Evolutionary conservation across 2,113 vertebrate species (phyloP).

Genomic region (Scopus umbretta): DNA sequence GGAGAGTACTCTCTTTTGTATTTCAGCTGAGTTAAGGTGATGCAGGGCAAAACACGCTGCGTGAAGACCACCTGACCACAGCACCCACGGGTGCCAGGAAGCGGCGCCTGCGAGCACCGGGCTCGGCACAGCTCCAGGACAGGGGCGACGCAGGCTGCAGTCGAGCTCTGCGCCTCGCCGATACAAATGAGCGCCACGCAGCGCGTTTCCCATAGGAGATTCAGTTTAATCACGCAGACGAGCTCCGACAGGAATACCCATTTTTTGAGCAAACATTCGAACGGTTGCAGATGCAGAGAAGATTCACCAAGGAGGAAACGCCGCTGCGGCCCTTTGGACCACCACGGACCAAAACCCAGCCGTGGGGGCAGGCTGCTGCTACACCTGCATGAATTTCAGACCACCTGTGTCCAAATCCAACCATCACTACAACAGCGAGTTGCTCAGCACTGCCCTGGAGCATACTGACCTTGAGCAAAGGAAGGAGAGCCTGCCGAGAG

Average conservation of each 20-base stretch:
- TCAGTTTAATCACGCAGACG: background rate
- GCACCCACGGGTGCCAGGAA: background rate
- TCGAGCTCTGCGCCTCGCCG: background rate
- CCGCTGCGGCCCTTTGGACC: background rate
- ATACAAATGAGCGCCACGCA: rapidly evolving
- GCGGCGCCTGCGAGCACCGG: rapidly evolving
- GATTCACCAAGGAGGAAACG: background rate
- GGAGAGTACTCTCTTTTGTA: background rate
- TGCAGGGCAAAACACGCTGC: background rate
- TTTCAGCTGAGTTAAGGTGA: background rate
- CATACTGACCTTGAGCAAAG: rapidly evolving
- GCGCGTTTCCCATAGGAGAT: background rate
- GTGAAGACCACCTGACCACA: background rate
- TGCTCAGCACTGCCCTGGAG: background rate
- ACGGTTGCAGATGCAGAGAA: background rate
- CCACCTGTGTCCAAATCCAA: background rate
- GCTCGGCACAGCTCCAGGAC: background rate
- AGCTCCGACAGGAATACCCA: background rate
- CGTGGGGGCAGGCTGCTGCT: rapidly evolving
- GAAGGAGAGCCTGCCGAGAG: background rate
- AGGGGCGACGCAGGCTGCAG: too few species aligned
- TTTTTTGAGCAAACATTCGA: background rate
- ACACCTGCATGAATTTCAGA: background rate
- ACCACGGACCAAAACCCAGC: background rate
- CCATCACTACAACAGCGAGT: too few species aligned